phyloP scores from a whole-genome alignment of 2,797 vertebrate genomes.

The Yasuhikotakia modesta region DNA sequence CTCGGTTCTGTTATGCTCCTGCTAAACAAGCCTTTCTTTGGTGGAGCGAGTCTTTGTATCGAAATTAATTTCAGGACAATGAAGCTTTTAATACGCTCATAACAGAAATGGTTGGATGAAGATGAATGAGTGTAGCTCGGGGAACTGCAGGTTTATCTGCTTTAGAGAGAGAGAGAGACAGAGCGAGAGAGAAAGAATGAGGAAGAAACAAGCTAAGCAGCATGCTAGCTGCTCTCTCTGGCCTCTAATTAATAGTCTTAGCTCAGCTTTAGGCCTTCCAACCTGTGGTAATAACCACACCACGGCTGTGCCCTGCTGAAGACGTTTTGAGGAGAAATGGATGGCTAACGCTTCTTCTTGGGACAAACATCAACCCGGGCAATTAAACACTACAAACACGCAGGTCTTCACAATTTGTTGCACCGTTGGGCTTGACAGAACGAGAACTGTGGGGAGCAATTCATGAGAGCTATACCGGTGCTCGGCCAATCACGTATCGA shows the following conservation, averaged over 20 bases:
- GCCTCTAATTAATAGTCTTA: slow-evolving; percentile 54
- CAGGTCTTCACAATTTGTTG: slow-evolving; percentile 46
- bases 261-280: slow-evolving; percentile 37
- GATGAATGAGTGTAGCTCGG: slow-evolving; percentile 50
- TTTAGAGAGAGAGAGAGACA: slow-evolving; percentile 24
- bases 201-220: slow-evolving; percentile 23
- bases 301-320: slow-evolving; percentile 35
- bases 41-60: slow-evolving; percentile 52
- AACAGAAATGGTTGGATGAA: slow-evolving; percentile 55
- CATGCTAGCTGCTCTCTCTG: slow-evolving; percentile 45
- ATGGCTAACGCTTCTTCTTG: slow-evolving; percentile 46
- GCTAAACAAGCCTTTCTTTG: slow-evolving; percentile 54
- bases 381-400: slow-evolving; percentile 46
- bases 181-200: slow-evolving; percentile 10
- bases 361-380: slow-evolving; percentile 41
- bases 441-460: slow-evolving; percentile 31
- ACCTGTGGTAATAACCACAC: slow-evolving; percentile 32
- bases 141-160: slow-evolving; percentile 44
- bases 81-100: slow-evolving; percentile 55
- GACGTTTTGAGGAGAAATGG: slow-evolving; percentile 44
- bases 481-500: slow-evolving; percentile 28
- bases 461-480: slow-evolving; percentile 16
- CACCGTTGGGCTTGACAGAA: slow-evolving; percentile 41
- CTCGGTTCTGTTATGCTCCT: slow-evolving; percentile 31
- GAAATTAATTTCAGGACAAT: slow-evolving; percentile 63